Base-by-base conservation (phyloP, 1,140 invertebrate genomes). In the Mylabris phalerata region DNA sequence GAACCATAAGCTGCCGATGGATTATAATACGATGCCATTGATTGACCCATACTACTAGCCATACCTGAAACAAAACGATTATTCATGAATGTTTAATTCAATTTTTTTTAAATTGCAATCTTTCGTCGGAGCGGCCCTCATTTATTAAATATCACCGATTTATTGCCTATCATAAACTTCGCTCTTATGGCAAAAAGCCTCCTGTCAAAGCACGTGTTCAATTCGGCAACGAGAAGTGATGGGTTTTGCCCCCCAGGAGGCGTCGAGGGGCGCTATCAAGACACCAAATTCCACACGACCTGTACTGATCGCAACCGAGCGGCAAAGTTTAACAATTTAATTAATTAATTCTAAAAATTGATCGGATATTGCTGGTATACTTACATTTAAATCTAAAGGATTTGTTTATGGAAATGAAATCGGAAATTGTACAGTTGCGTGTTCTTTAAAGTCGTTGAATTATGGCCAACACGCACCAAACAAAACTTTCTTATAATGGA, bases 1-100 rank as follows among this genome's bases (percentile, higher is more conserved):
- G 82, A 80, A 39, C 82, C 79, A 61, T 84, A 84, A 32, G 82
- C 81, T n/a, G 81, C 80, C 40, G 80, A 79, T 44, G 81, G 80
- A 56, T 77, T 77, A 67, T 85, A 84, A 62, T 84, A 84, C 10
- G 80, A 78, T 5, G 79, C 77, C 80, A 84, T 82, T 27, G 78
- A 76, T 68, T 82, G 80, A 39, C 79, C 76, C 78, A 85, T 84
- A 58, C 79, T 76, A 43, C 70, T 74, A 1, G 79, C 78, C 78
- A 84, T 83, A 48, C 81, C 82, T 83, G 68, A 6, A 74, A 72
- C 48, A 62, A 60, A 58, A 60, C 19, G 50, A 58, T 1, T 19
- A 19, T 19, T 45, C 40, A 44, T 19, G 13, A 13, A 13, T 13
- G 13, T 13, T n/a, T 41, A 6, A 32, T 32, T 32, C 7, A 32